Evolutionary conservation across 2,888 invertebrate genomes (phyloP).

Genomic region (Ormyrus nitidulus): DNA sequence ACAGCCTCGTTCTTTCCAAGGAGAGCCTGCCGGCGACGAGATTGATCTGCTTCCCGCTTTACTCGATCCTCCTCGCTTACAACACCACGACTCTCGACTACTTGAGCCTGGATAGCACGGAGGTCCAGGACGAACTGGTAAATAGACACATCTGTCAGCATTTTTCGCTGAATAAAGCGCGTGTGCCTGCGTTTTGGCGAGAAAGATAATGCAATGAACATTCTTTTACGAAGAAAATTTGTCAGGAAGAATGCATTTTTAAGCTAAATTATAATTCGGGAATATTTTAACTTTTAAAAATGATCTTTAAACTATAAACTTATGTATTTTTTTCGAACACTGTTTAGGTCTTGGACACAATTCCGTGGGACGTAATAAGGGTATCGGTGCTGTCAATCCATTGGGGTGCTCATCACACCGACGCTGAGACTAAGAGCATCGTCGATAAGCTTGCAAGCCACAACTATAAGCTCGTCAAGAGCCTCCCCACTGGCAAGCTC

Average conservation of each 20-base stretch:
- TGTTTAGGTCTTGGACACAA: constrained; percentile 71
- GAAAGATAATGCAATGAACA: no score
- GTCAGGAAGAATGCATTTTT: no score
- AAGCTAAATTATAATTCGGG: no score
- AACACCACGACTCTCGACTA: constrained; percentile 83
- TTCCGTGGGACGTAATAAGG: constrained; percentile 72
- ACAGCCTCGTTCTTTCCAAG: constrained; percentile 69
- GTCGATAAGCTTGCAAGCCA: constrained; percentile 67
- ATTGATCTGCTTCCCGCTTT: constrained; percentile 90
- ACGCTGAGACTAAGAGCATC: constrained; percentile 68
- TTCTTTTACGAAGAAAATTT: no score
- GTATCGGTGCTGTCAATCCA: constrained; percentile 72
- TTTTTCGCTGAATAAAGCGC: no score
- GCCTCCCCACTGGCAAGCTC: constrained; percentile 67
- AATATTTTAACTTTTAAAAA: no score
- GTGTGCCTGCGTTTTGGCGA: no score
- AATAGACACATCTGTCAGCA: background rate
- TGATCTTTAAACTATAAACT: no score
- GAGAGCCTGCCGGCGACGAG: constrained; percentile 77
- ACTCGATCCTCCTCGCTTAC: constrained; percentile 87
- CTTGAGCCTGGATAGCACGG: constrained; percentile 80
- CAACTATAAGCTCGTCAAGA: constrained; percentile 67
- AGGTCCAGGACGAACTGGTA: constrained; percentile 67
- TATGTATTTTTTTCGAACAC: no score
- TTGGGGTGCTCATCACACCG: constrained; percentile 70